phyloP scores from a whole-genome alignment of 35 echinoderm and acorn worm genomes.

The Apostichopus parvimensis region DNA sequence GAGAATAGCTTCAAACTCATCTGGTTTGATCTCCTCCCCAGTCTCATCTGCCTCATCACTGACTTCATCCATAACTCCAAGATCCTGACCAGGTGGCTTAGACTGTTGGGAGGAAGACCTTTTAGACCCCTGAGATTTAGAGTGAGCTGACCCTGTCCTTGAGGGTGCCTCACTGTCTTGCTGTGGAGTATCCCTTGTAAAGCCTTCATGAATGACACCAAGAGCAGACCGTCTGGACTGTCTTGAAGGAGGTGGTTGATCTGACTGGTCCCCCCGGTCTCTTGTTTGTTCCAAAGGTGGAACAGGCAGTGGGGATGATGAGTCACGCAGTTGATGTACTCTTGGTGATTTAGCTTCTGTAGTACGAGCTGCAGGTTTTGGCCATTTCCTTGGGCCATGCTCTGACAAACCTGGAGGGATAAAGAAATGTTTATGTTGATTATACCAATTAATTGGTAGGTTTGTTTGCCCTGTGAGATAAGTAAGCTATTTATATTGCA shows the following conservation, averaged over 20 bases:
- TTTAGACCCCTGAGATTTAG: slow-evolving; percentile 51
- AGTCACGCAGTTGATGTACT: neutral
- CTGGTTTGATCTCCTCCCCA: slow-evolving; percentile 40
- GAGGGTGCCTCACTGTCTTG: slow-evolving; percentile 50
- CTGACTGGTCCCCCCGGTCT: neutral
- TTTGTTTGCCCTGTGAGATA: too few relatives aligned
- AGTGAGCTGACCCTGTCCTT: neutral
- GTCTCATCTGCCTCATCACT: slow-evolving; percentile 57
- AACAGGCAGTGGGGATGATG: slow-evolving; percentile 5
- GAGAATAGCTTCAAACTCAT: slow-evolving; percentile 68
- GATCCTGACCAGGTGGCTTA: slow-evolving; percentile 53
- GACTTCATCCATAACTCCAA: slow-evolving; percentile 5
- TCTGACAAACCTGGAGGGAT: slow-evolving; percentile 62
- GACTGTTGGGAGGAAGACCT: slow-evolving; percentile 55
- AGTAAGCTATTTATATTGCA: too few relatives aligned
- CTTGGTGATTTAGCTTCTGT: neutral
- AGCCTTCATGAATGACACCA: slow-evolving; percentile 32
- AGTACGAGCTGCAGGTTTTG: slow-evolving; percentile 43
- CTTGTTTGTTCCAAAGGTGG: neutral
- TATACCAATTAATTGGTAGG: neutral
- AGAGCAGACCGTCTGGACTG: slow-evolving; percentile 25
- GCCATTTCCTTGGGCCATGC: slow-evolving; percentile 66
- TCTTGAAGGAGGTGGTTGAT: slow-evolving; percentile 28
- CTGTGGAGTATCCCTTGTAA: neutral
- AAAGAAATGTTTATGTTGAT: neutral